Evolutionary conservation across 30 jellyfish, hydroid and myxozoan species (phyloP).

Genomic region (Sanderia malayensis): DNA sequence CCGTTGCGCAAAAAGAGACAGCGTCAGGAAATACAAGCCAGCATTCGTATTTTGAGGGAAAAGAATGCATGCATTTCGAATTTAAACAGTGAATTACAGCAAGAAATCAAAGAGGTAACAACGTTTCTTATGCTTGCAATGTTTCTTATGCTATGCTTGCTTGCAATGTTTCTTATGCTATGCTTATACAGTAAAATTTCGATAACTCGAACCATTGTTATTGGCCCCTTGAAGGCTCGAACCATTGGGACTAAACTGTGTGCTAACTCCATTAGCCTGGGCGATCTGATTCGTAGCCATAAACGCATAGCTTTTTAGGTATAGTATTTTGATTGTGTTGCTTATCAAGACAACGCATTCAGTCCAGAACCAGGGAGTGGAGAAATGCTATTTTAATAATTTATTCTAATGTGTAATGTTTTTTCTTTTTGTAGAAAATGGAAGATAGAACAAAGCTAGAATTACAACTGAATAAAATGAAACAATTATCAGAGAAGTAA

Average conservation of each 20-base stretch:
- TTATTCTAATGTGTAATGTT: too few relatives aligned
- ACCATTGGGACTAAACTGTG: background rate
- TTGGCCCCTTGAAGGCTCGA: background rate
- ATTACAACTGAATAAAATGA: slow-evolving; percentile 35
- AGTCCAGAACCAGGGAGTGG: too few relatives aligned
- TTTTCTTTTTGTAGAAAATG: slow-evolving; percentile 49
- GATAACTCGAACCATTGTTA: too few relatives aligned
- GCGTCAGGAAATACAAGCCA: slow-evolving; percentile 81
- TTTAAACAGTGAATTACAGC: slow-evolving; percentile 64
- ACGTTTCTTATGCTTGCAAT: background rate
- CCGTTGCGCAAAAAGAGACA: slow-evolving; percentile 77
- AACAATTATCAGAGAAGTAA: slow-evolving; percentile 47
- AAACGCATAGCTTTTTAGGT: too few relatives aligned
- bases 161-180: background rate
- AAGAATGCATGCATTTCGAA: slow-evolving; percentile 67
- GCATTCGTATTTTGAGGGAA: slow-evolving; percentile 63
- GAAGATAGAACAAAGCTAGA: slow-evolving; percentile 46
- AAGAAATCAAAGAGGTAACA: slow-evolving; percentile 82
- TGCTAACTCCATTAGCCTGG: background rate
- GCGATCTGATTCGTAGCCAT: too few relatives aligned
- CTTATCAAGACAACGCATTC: too few relatives aligned
- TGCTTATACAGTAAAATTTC: background rate
- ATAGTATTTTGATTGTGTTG: too few relatives aligned
- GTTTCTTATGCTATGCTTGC: background rate
- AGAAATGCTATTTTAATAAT: too few relatives aligned